Conservation (phyloP, 2,113 vertebrate genomes). For the Indicator indicator region DNA sequence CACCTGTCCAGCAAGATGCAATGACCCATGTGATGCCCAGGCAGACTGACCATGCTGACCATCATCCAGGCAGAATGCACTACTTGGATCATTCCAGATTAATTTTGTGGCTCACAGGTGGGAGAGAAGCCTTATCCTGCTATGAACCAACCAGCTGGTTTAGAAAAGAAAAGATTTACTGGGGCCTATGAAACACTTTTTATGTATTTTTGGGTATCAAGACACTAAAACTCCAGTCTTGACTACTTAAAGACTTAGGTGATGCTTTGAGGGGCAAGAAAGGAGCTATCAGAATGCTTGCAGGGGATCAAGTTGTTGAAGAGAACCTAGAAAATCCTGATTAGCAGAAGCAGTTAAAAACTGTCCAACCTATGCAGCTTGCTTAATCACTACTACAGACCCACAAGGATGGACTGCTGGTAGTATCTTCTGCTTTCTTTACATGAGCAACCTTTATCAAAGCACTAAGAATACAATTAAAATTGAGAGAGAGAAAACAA, state of each 20-base stretch:
- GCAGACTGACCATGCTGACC: background rate
- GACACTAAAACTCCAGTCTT: background rate
- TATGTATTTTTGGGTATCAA: background rate
- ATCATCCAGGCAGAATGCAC: background rate
- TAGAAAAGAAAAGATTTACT: background rate
- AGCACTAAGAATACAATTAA: background rate
- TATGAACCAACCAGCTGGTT: fast-evolving
- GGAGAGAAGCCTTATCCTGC: background rate
- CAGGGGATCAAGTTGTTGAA: background rate
- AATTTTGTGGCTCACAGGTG: background rate
- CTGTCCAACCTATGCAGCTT: background rate
- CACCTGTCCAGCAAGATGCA: background rate
- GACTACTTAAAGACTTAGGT: background rate
- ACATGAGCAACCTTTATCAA: background rate
- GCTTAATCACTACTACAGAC: background rate
- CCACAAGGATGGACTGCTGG: background rate
- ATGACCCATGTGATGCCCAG: background rate
- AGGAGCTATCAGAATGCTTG: background rate
- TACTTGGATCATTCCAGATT: background rate
- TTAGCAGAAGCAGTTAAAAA: background rate
- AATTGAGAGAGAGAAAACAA: background rate
- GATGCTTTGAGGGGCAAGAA: background rate
- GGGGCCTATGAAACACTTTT: background rate
- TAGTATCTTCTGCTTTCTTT: background rate
- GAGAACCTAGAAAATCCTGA: background rate